Base-by-base conservation (phyloP, 64 coral and sea anemone species). In the Dendrophyllia cribrosa region DNA sequence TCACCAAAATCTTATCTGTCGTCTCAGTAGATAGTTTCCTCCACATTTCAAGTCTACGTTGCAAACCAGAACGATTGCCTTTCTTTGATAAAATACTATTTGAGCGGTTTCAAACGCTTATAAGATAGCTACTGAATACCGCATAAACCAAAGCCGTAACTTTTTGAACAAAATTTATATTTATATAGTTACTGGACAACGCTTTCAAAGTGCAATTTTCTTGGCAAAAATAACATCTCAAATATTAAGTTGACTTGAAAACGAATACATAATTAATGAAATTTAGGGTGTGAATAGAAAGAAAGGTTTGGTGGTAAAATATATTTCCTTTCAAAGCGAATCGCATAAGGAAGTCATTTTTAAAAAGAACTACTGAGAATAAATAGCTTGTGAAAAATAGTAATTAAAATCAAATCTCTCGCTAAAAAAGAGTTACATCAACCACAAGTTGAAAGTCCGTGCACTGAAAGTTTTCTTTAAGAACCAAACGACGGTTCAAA, bases 251-350 rank as follows among this genome's bases (percentile, higher is more conserved):
- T 19, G 61, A 64, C 13, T 56, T 56, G 49, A 56, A 77, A 77
- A 23, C 7, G 75, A 49, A 77, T 77, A 77, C 46, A 77, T 77
- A 53, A 77, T 77, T 77, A 56, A 77, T 77, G 17, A 21, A 22
- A 3, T 21, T 58, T 58, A 10, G 21, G 75, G 75, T 77, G 75
- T 55, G 75, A 77, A 77, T 55, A 56, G 49, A 45, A 19, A 51
- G 75, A 49, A 19, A 56, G 0, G 14, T 55, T 74, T 22, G 75
- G 48, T 23, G 20, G 5, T 19, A 56, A 77, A 53, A 53, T 55
- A 49, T 19, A 52, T 55, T 77, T 77, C 20, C 71, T 55, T 56
- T 77, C 19, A 55, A 56, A 56, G 75, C 51, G 7, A 22, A 50
- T 77, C 21, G 11, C 47, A 75, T 50, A 1, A 58, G 55, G 13